These are phyloP conservation scores for Sclerodermus sp. DNA, from an alignment of 2,888 invertebrate genomes.

Conservation along the genomic window DNA sequence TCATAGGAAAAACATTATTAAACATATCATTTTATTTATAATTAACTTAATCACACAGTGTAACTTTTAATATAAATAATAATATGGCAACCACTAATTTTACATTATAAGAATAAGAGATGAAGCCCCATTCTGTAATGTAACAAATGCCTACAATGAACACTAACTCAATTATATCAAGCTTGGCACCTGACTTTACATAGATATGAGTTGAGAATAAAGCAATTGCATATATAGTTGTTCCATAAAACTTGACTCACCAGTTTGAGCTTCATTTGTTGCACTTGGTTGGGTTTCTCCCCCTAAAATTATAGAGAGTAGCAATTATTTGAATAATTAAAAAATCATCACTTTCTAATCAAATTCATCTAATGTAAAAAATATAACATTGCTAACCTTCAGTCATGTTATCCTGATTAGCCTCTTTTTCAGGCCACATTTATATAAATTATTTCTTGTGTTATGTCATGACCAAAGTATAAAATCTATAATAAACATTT, in stretches of 20 bases:
- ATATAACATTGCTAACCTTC: slow-evolving; percentile 43
- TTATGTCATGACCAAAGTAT: slow-evolving; percentile 38
- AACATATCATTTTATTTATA: background rate
- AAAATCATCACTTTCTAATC: background rate
- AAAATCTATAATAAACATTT: slow-evolving; percentile 16
- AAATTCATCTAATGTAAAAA: slow-evolving; percentile 1
- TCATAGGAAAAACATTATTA: background rate
- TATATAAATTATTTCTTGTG: slow-evolving; percentile 16
- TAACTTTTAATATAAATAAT: background rate
- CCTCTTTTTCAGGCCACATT: slow-evolving; percentile 49
- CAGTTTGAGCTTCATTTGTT: slow-evolving; percentile 43
- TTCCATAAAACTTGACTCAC: slow-evolving; percentile 33
- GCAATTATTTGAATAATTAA: background rate
- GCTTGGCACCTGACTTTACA: slow-evolving; percentile 37
- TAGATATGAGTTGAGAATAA: slow-evolving; percentile 12
- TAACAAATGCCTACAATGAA: slow-evolving; percentile 46
- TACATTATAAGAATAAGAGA: slow-evolving; percentile 35
- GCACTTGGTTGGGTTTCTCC: slow-evolving; percentile 46
- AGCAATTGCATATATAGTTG: background rate
- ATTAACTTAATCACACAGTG: background rate
- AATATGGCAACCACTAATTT: slow-evolving; percentile 24
- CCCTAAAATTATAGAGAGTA: slow-evolving; percentile 31
- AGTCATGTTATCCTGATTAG: slow-evolving; percentile 45
- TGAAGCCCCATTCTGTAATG: slow-evolving; percentile 49
- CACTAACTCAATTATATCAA: slow-evolving; percentile 47